These are phyloP conservation scores for Xenopus tropicalis DNA, from an alignment of 2,113 vertebrate species.

Conservation along the genomic window UCB_Xtro_10.0 CM004451.2:2560001-2560500, in stretches of 20 bases:
- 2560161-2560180: conserved; percentile 84
- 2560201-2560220: conserved; percentile 87
- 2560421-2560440: conserved; percentile 73
- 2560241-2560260: neutral
- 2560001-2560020: neutral
- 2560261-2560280: no score
- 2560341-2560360: neutral
- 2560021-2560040: no score
- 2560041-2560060: no score
- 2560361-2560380: neutral
- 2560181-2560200: conserved; percentile 82
- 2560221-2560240: conserved; percentile 65
- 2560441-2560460: conserved; percentile 68
- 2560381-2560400: neutral
- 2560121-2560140: conserved; percentile 77
- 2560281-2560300: no score
- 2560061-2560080: no score
- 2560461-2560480: conserved; percentile 81
- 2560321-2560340: neutral
- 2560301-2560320: neutral
- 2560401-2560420: neutral
- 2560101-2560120: no score
- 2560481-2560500: conserved; percentile 84
- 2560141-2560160: conserved; percentile 82
- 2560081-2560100: no score